Percentiles rank a stretch among this genome's conserved stretches.
Conservation (phyloP, 2,888 invertebrate genomes). For the Colletes collaris region DNA sequence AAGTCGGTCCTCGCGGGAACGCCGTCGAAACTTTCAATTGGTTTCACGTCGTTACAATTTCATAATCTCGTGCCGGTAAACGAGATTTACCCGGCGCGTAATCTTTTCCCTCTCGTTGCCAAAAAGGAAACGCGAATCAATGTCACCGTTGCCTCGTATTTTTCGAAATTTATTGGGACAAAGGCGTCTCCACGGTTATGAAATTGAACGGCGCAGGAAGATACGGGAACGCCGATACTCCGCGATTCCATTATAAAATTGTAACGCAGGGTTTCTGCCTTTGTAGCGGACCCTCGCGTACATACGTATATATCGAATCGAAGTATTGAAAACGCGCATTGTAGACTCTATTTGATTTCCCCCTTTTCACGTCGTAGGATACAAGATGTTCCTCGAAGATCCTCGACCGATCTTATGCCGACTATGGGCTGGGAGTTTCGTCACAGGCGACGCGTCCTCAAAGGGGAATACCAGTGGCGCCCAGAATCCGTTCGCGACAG, state of each 20-base stretch:
- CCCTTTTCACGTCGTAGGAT: neutral
- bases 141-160: neutral
- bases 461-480: no score
- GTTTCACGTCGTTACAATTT: conserved; percentile 29
- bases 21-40: conserved; percentile 14
- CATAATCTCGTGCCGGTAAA: neutral
- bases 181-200: neutral
- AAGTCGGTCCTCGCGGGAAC: neutral
- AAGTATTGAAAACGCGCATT: neutral
- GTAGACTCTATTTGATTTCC: conserved; percentile 6
- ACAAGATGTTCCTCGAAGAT: neutral
- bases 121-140: no score
- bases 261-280: neutral
- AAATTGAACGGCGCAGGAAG: neutral
- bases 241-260: neutral
- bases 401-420: neutral
- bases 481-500: no score
- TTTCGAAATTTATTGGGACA: neutral
- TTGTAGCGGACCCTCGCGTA: neutral
- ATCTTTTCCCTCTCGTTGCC: no score
- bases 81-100: neutral
- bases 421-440: no score
- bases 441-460: no score
- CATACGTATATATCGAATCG: conserved; percentile 5
- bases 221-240: neutral